Base-by-base conservation (phyloP, 2,797 vertebrate genomes). In the Hydrophis major region DNA sequence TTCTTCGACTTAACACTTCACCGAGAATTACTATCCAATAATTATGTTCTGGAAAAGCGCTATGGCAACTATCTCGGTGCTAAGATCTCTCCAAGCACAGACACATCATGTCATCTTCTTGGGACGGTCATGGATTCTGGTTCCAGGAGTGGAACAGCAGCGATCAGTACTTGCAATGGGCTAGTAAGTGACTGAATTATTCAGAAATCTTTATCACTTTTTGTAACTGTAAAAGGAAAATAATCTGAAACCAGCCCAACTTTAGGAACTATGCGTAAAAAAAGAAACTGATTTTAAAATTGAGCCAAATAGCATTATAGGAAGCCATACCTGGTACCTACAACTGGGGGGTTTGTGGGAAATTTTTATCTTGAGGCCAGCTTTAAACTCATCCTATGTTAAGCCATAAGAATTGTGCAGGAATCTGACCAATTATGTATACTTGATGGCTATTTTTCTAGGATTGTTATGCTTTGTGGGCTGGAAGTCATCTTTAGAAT, bases 131-230 rank as follows among this genome's bases (percentile, higher is more conserved):
- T 96, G 53, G 96, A 98, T 32, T 95, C 96, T 0, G 97, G 93
- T 11, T 61, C 53, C 0, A 90, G 95, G 10, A 93, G 89, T 0
- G 99, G 99, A 60, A 98, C 95, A 0, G 99, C 99, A 63, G 98
- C 98, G 0, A 97, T 99, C 96, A 99, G 99, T 96, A 97, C 98
- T 60, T 99, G 99, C 94, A 96, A 94, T 50, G 99, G 99, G 92
- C 96, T 99, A 98, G 99, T 99, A 98, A 98, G 99, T 95, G 93
- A 1, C 27, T 11, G 2, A 74, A 1, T 87, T 66, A 87, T 20
- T n/a, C 92, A 92, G 3, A 74, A 0, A 13, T 86, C 28, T 28
- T 55, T 0, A 74, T 94, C 59, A 92, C n/a, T 25, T 3, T 27
- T 93, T 0, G 18, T 92, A 13, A 74, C 59, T 90, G n/a, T 28